Percentiles rank a stretch among this genome's conserved stretches.
Conservation (phyloP, 2,113 vertebrate genomes). For the Chascanopsetta lugubris region DNA sequence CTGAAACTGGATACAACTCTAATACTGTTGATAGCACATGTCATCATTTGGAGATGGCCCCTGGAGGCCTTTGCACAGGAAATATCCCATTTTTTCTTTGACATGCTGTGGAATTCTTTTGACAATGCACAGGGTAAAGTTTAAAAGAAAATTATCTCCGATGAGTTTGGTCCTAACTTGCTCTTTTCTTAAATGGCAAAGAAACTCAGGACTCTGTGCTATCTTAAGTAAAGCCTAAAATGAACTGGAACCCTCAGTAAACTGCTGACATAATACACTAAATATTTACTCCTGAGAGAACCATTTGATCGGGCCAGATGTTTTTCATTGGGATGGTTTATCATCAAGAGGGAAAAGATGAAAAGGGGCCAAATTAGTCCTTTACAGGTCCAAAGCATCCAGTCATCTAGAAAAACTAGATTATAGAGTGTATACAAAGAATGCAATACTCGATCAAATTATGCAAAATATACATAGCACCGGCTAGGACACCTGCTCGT, state of each 20-base stretch:
- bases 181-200: conserved; percentile 56
- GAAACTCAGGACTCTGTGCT: conserved; percentile 42
- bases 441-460: conserved; percentile 41
- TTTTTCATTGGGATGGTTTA: conserved; percentile 77
- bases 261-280: conserved; percentile 75
- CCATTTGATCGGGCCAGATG: conserved; percentile 78
- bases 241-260: conserved; percentile 63
- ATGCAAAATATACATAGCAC: conserved; percentile 47
- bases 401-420: conserved; percentile 70
- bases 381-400: conserved; percentile 65
- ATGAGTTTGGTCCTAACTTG: conserved; percentile 49
- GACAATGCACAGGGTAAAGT: conserved; percentile 15
- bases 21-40: conserved; percentile 46
- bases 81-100: conserved; percentile 29
- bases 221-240: conserved; percentile 47
- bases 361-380: conserved; percentile 71
- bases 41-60: conserved; percentile 43
- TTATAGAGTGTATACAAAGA: conserved; percentile 54
- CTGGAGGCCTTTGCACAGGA: conserved; percentile 40
- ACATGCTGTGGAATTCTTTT: conserved; percentile 22
- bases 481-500: conserved; percentile 70
- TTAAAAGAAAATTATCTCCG: conserved; percentile 44
- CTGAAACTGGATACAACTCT: conserved; percentile 42
- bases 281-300: conserved; percentile 73
- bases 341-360: conserved; percentile 66